These are phyloP conservation scores for Paelopatides confundens DNA, from an alignment of 53 echinoderm and acorn worm genomes.

Conservation along the genomic window DNA sequence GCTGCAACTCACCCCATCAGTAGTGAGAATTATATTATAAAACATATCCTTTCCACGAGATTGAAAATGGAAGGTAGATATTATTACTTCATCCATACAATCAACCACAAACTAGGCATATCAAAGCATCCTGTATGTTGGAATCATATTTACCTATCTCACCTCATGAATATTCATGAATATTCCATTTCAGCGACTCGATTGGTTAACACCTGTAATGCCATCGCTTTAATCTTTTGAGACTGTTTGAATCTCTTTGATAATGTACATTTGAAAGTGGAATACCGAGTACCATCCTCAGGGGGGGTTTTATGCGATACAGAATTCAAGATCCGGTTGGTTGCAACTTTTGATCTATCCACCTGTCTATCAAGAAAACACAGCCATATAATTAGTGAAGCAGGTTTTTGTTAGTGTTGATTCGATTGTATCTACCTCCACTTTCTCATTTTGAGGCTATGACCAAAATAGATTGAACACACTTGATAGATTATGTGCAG, in stretches of 20 bases:
- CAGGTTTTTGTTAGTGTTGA: background rate
- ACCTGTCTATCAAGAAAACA: background rate
- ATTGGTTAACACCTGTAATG: background rate
- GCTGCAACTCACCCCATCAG: background rate
- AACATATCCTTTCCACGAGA: background rate
- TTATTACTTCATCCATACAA: background rate
- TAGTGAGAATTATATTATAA: background rate
- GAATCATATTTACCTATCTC: background rate
- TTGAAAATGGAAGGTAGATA: background rate
- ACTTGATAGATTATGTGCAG: background rate
- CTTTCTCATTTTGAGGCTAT: background rate
- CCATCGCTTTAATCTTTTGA: background rate
- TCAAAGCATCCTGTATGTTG: too few relatives aligned
- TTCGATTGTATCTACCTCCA: background rate
- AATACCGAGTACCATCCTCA: background rate
- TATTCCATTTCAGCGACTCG: background rate
- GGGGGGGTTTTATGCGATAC: background rate
- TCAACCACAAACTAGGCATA: background rate
- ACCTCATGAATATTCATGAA: background rate
- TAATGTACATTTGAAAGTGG: background rate
- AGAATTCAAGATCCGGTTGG: background rate
- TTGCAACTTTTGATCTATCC: background rate
- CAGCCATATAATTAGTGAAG: background rate
- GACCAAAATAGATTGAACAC: background rate
- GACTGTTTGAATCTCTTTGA: background rate